Evolutionary conservation across 2,113 vertebrate genomes (phyloP).

Genomic region (Sinocyclocheilus grahami): DNA sequence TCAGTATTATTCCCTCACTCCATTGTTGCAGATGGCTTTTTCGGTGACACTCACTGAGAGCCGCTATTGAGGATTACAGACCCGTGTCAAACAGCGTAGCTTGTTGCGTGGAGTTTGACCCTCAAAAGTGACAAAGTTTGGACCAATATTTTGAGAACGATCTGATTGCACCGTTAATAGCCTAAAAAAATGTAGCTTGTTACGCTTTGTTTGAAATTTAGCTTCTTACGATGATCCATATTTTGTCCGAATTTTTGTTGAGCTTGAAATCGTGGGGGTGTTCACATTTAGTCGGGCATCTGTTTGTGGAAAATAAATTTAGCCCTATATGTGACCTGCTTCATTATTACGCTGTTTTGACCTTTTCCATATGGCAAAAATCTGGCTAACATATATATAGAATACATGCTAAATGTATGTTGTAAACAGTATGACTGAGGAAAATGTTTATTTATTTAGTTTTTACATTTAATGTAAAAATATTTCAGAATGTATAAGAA

Average conservation of each 20-base stretch:
- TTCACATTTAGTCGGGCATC: conserved; percentile 6
- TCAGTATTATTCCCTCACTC: conserved; percentile 29
- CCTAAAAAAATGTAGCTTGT: background rate
- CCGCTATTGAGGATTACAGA: conserved; percentile 25
- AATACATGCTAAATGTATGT: background rate
- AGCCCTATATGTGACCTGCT: background rate
- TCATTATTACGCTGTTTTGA: background rate
- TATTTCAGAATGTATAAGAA: no score
- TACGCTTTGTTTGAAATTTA: background rate
- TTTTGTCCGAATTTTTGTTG: background rate
- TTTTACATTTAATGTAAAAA: no score
- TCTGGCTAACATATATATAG: background rate
- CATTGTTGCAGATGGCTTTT: conserved; percentile 19
- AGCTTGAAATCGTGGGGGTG: background rate
- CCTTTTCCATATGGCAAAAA: background rate
- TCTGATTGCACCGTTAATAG: background rate
- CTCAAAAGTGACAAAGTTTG: conserved; percentile 12
- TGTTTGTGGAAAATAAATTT: background rate
- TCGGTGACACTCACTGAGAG: conserved; percentile 17
- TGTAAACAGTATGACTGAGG: background rate
- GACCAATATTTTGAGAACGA: background rate
- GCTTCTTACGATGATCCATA: conserved; percentile 18
- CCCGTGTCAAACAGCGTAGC: background rate
- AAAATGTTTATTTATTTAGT: background rate
- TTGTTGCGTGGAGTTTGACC: background rate